Evolutionary conservation across 2,888 invertebrate genomes (phyloP), one percentile per base, ranked within the genome.

Genomic region (Meta bourneti): DNA sequence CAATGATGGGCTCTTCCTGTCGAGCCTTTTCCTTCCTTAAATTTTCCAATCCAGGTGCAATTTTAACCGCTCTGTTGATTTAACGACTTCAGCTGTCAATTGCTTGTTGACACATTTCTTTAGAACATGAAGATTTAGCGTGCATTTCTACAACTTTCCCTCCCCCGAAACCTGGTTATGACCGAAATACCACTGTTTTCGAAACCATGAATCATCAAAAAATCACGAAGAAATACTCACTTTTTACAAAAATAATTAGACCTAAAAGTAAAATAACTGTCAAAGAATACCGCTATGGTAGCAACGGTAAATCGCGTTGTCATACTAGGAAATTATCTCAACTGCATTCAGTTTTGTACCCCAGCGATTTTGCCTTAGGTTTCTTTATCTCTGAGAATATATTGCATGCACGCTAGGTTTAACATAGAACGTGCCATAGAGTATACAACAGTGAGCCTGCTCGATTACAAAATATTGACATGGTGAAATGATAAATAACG

Each of bases 281-380:
- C 49, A 51, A 78, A 19, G 34, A 71, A 19, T 79, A 52, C 78
- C 86, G 71, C 34, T 34, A 34, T 86, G 79, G 78, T 86, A 20
- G 79, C n/a, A 78, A 79, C 71, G 61, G 69, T 54, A 78, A 79
- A 86, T n/a, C 71, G 86, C 86, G 71, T 48, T 86, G 86, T 86
- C 86, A 86, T 79, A 78, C 86, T 79, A 71, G 78, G 69, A 86
- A 86, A 86, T 79, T 78, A 79, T 69, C 52, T 20, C 83, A 52
- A 4, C 72, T 83, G 72, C 4, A 51, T 83, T 77, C 9, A 49
- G 52, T 79, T 86, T 77, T 54, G 49, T 19, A 16, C 51, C 48
- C 51, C 70, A 49, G 20, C 34, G 19, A n/a, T 71, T 20, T 16
- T 81, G 49, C 7, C 70, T 49, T n/a, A n/a, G n/a, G n/a, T n/a